phyloP scores from a whole-genome alignment of 2,888 invertebrate genomes.

The Andricus curvator region DNA sequence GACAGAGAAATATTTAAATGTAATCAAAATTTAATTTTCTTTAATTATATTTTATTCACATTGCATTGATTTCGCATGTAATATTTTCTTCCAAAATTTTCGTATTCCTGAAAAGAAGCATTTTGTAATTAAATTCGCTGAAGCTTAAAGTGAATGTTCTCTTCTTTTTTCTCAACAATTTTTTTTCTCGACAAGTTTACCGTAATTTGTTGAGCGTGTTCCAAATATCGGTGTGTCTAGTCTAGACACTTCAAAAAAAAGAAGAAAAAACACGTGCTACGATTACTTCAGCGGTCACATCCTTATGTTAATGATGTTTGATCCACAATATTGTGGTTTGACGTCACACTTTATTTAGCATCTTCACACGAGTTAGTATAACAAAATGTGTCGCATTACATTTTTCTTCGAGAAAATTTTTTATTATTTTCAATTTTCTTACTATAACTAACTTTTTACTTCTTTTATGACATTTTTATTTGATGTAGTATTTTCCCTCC shows the following conservation, averaged over 20 bases:
- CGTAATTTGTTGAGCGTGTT: too few relatives aligned
- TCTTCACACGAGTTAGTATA: not conserved
- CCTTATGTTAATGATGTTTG: constrained; percentile 60
- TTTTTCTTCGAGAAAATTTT: not conserved
- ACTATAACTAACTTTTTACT: not conserved
- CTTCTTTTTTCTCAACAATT: too few relatives aligned
- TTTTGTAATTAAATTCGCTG: too few relatives aligned
- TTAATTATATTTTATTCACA: not conserved
- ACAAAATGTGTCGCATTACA: not conserved
- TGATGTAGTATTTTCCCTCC: too few relatives aligned
- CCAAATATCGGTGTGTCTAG: too few relatives aligned
- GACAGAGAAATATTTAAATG: not conserved
- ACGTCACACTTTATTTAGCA: constrained; percentile 58
- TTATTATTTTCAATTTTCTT: not conserved
- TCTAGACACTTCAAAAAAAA: not conserved
- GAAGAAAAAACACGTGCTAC: constrained; percentile 52
- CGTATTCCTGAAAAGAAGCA: not conserved
- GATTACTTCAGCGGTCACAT: constrained; percentile 57
- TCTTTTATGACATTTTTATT: not conserved
- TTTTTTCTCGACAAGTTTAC: too few relatives aligned
- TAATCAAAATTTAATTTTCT: not conserved
- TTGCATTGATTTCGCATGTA: not conserved
- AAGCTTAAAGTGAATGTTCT: too few relatives aligned
- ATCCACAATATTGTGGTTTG: constrained; percentile 24
- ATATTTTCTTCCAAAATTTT: not conserved